Evolutionary conservation across 2,888 invertebrate species (phyloP).

Genomic region (Lapara coniferarum): DNA sequence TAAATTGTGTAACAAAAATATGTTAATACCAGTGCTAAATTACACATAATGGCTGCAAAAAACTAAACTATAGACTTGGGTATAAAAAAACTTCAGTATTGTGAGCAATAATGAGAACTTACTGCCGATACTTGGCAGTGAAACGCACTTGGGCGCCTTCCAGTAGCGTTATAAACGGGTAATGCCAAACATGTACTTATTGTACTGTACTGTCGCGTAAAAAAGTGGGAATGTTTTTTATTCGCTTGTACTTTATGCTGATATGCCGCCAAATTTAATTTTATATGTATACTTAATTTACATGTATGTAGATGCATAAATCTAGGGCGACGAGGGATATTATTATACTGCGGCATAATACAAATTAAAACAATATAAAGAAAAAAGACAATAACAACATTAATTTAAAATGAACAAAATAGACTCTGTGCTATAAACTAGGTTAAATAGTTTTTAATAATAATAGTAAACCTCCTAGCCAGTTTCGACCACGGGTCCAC

Average conservation of each 20-base stretch:
- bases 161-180: constrained; percentile 53
- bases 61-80: constrained; percentile 11
- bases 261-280: not conserved
- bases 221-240: constrained; percentile 5
- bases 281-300: not conserved
- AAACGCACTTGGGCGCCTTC: constrained; percentile 48
- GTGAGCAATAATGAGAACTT: constrained; percentile 40
- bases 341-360: not conserved
- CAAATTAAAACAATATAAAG: not conserved
- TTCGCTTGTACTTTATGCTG: not conserved
- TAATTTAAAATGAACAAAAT: too few relatives aligned
- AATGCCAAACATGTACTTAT: constrained; percentile 50
- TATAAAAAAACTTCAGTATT: constrained; percentile 29
- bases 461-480: too few relatives aligned
- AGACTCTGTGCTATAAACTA: too few relatives aligned
- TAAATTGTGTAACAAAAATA: not conserved
- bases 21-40: constrained; percentile 25
- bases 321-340: not conserved
- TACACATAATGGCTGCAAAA: constrained; percentile 7
- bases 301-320: too few relatives aligned
- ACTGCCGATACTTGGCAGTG: constrained; percentile 47
- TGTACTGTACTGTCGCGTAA: constrained; percentile 49
- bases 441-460: too few relatives aligned
- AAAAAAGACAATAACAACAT: too few relatives aligned
- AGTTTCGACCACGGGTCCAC: too few relatives aligned